Base-by-base conservation (phyloP, 2,888 invertebrate species). In the Caenorhabditis sulstoni region DNA sequence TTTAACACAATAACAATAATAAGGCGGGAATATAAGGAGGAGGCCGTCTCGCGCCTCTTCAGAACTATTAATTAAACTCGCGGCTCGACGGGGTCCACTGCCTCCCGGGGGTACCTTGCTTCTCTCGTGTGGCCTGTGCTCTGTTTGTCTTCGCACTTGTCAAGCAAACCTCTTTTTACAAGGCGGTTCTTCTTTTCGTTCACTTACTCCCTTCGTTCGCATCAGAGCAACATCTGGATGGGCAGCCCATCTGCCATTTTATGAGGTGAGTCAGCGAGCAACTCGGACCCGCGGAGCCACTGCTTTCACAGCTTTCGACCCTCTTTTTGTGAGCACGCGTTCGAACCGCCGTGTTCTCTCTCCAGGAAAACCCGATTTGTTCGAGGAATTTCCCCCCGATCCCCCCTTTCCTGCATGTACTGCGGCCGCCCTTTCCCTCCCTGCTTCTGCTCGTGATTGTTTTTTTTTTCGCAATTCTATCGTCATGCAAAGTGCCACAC, bases 1-100 rank as follows among this genome's bases (percentile, higher is more conserved):
- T 66, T 68, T 70, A 70, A 70, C 70, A 62, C 61, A 70, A 70
- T 70, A 70, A 62, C 70, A 70, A 68, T 70, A 70, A 70, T 70
- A 70, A 75, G 59, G 61, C 11, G 45, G 35, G 44, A 58, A 29
- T 11, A 47, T 5, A 14, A 29, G 55, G n/a, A 16, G 9, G 16
- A 23, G 9, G 1, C 23, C 52, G 7, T 20, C 41, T 65, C 65
- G 53, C 9, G 45, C 20, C 65, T 44, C 20, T 55, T 50, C 29
- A 22, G n/a, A 35, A 23, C 52, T 59, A 53, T 59, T 61, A 59
- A 68, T 68, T 68, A 61, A 68, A 61, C 68, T 68, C 39, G 52
- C 16, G 23, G 39, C 67, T 22, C 67, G 44, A 44, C 39, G 41
- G 23, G 7, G n/a, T 23, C 29, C 37, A 45, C 57, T 68, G 68